Evolutionary conservation across 2,888 invertebrate species (phyloP).

Genomic region (Pteria penguin): DNA sequence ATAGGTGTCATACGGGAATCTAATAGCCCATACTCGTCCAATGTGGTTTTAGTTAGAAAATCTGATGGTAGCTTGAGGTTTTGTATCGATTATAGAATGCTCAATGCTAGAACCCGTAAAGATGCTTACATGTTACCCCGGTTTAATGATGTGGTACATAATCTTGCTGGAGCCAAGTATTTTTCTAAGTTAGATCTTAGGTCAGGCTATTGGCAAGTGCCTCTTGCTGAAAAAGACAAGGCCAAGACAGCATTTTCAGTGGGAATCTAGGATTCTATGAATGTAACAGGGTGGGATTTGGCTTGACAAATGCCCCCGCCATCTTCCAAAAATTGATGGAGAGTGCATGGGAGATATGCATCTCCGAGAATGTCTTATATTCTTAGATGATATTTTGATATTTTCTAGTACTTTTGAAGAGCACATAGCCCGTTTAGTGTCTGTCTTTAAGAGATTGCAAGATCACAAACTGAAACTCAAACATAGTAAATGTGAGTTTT

Average conservation of each 20-base stretch:
- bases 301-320: constrained; percentile 58
- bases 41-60: constrained; percentile 31
- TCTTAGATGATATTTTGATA: too few species aligned
- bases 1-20: constrained; percentile 27
- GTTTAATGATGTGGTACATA: constrained; percentile 30
- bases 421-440: constrained; percentile 23
- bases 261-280: constrained; percentile 53
- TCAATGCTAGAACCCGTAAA: constrained; percentile 29
- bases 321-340: constrained; percentile 59
- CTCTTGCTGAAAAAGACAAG: constrained; percentile 35
- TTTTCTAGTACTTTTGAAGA: constrained; percentile 38
- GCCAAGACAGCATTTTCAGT: constrained; percentile 42
- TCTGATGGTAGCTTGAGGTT: constrained; percentile 30
- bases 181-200: constrained; percentile 35
- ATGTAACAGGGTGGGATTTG: constrained; percentile 52
- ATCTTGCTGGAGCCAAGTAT: constrained; percentile 21
- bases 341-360: constrained; percentile 41
- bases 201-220: constrained; percentile 35
- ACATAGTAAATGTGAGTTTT: constrained; percentile 40
- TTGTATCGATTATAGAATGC: constrained; percentile 30
- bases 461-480: constrained; percentile 42
- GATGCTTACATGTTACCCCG: too few species aligned
- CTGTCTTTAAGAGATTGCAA: constrained; percentile 38
- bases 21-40: constrained; percentile 28
- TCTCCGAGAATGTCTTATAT: constrained; percentile 38